A percentile compares a stretch with the other conserved stretches of the same genome.
Evolutionary conservation across 2,113 vertebrate species (phyloP).

Genomic region (Conger conger): DNA sequence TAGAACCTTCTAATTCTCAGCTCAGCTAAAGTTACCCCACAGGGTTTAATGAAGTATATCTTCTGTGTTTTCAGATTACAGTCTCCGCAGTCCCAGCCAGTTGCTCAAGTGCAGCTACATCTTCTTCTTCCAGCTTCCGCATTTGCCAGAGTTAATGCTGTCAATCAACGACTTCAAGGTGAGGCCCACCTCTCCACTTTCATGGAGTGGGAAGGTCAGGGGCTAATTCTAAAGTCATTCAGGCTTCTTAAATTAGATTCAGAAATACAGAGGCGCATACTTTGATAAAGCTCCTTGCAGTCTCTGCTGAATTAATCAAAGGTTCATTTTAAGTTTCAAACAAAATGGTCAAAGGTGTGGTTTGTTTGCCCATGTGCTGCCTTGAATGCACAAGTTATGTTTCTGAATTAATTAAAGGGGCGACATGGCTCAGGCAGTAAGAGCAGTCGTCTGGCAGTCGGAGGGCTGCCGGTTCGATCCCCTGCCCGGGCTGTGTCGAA

Average conservation of each 20-base stretch:
- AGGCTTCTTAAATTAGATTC: background rate
- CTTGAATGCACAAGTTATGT: background rate
- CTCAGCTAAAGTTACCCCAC: no score
- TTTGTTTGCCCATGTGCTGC: background rate
- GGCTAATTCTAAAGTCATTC: background rate
- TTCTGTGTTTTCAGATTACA: conserved; percentile 82
- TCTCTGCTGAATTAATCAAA: no score
- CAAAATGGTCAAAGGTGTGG: background rate
- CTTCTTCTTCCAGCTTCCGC: conserved; percentile 97
- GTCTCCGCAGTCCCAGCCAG: conserved; percentile 89
- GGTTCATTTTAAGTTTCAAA: background rate
- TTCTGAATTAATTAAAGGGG: no score
- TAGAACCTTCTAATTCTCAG: no score
- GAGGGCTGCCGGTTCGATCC: no score
- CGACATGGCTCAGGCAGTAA: no score
- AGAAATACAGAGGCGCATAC: background rate
- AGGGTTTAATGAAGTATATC: no score
- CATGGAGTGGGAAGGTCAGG: background rate
- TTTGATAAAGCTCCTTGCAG: background rate
- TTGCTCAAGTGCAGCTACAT: conserved; percentile 93
- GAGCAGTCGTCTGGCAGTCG: no score
- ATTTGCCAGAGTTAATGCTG: conserved; percentile 96
- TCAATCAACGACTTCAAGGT: conserved; percentile 99
- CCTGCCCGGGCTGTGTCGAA: no score
- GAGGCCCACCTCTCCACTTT: conserved; percentile 43